Evolutionary conservation across 64 coral and sea anemone species (phyloP).

Genomic region (Anthopleura sola): DNA sequence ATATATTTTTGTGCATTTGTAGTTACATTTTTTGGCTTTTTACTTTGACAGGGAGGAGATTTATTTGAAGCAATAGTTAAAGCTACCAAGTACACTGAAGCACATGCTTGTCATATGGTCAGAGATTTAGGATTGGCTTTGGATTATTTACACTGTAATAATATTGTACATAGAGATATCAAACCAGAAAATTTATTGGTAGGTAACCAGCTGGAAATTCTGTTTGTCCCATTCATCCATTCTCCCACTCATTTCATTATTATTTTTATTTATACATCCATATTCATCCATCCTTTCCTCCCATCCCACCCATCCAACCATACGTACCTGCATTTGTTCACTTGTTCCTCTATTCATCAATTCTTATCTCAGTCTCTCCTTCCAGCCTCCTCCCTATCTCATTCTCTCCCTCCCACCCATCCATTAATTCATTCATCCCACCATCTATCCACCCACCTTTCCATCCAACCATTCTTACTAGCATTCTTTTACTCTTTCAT

Average conservation of each 20-base stretch:
- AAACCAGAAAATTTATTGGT: constrained; percentile 99
- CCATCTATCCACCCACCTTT: no score
- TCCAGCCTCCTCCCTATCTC: neutral
- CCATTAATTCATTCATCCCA: no score
- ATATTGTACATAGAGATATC: constrained; percentile 97
- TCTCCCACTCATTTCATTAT: neutral
- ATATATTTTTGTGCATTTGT: no score
- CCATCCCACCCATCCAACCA: no score
- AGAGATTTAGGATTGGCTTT: constrained; percentile 83
- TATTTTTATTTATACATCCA: neutral
- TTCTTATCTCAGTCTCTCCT: no score
- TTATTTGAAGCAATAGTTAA: constrained; percentile 96
- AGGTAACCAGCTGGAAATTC: constrained; percentile 33
- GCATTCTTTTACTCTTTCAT: neutral
- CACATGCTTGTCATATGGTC: constrained; percentile 93
- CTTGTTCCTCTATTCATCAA: neutral
- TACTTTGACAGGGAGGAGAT: constrained; percentile 77
- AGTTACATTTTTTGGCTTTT: neutral
- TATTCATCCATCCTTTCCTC: neutral
- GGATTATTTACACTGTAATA: constrained; percentile 81
- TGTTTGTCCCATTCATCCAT: neutral
- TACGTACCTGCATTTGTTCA: no score
- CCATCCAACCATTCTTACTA: no score
- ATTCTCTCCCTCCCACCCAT: no score
- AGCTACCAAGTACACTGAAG: constrained; percentile 95